Conservation (phyloP, 2,888 invertebrate genomes). For the Physocephala rufipes region DNA sequence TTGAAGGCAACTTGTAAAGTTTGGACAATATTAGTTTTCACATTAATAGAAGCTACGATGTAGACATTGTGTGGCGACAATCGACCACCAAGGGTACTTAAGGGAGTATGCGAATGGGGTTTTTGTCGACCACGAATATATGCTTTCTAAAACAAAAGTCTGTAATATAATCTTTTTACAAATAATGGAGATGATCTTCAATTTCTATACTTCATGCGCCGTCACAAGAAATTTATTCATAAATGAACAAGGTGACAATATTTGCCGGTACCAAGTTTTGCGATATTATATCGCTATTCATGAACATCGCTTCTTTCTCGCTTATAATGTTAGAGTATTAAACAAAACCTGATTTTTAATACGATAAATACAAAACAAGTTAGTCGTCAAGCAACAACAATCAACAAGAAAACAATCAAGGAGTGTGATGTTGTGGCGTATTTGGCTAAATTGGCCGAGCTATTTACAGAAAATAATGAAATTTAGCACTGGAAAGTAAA, state of each 20-base stretch:
- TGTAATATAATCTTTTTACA: no score
- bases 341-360: conserved; percentile 22
- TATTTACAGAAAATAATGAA: no score
- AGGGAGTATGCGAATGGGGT: no score
- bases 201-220: conserved; percentile 22
- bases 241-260: conserved; percentile 38
- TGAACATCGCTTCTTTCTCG: conserved; percentile 38
- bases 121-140: no score
- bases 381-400: not conserved
- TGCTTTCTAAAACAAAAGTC: no score
- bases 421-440: not conserved
- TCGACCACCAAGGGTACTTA: no score
- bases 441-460: no score
- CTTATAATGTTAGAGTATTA: conserved; percentile 1
- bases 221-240: conserved; percentile 16
- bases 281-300: conserved; percentile 21
- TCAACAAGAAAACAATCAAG: not conserved
- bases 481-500: no score
- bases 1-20: no score
- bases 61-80: no score
- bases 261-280: not conserved
- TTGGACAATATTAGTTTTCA: no score
- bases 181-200: conserved; percentile 11
- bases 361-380: conserved; percentile 23
- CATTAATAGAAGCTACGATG: no score